These are phyloP conservation scores for Athripsodes cinereus DNA, from an alignment of 2,888 invertebrate genomes.

Conservation along the genomic window DNA sequence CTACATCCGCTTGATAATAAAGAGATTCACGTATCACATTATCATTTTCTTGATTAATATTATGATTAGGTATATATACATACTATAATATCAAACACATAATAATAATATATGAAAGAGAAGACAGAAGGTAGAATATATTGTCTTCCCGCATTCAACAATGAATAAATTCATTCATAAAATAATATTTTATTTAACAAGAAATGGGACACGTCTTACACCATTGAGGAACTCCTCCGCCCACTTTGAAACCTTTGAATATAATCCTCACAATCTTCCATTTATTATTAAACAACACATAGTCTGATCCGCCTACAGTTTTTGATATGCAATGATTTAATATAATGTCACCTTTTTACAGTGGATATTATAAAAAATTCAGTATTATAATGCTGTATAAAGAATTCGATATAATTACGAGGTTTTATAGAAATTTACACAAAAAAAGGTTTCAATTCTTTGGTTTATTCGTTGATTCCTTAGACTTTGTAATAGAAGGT, in stretches of 20 bases:
- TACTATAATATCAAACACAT: too few relatives aligned
- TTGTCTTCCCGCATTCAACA: not conserved
- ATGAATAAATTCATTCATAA: not conserved
- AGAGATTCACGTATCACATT: too few relatives aligned
- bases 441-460: conserved; percentile 13
- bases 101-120: too few relatives aligned
- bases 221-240: conserved; percentile 10
- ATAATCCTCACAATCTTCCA: not conserved
- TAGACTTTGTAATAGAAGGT: conserved; percentile 13
- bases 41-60: too few relatives aligned
- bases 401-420: conserved; percentile 22
- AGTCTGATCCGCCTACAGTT: conserved; percentile 16
- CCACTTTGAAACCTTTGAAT: conserved; percentile 12
- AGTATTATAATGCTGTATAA: too few relatives aligned
- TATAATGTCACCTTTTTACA: conserved; percentile 6
- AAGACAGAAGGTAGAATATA: too few relatives aligned
- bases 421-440: conserved; percentile 12
- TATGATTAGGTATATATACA: too few relatives aligned
- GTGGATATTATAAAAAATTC: too few relatives aligned
- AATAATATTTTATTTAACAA: too few relatives aligned
- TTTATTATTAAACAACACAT: too few relatives aligned
- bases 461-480: conserved; percentile 11
- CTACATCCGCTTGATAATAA: too few relatives aligned
- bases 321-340: conserved; percentile 18
- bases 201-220: conserved; percentile 1